Base-by-base conservation (phyloP, 2,113 vertebrate species). In the Hyla sarda region DNA sequence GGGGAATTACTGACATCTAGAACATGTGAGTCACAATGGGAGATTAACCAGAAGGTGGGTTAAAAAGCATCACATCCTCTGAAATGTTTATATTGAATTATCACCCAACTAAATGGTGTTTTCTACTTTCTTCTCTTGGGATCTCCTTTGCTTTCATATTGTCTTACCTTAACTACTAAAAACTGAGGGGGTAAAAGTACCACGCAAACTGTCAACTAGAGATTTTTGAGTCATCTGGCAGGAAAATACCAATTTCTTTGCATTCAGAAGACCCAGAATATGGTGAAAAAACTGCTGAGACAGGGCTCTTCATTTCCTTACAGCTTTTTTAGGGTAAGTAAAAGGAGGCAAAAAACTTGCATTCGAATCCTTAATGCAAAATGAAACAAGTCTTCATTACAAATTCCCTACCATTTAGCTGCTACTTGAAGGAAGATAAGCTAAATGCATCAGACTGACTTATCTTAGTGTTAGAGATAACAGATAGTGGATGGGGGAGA, bases 1-100 rank as follows among this genome's bases (percentile, higher is more conserved):
- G 77, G 77, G 77, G 56, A 80, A 80, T 80, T 80, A 62, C 77
- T 60, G 56, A 80, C 13, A 37, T 80, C 50, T 62, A 80, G 77
- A 80, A 80, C 13, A 41, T 80, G n/a, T 80, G 77, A 80, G 56
- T 80, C 77, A 80, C 34, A 62, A 58, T 60, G 77, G 77, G 62
- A 80, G 54, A 80, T 80, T 80, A 41, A 60, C 77, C 77, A 80
- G 34, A 80, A 79, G 62, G 45, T 80, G 14, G 56, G 11, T 16
- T 37, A 28, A 30, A 62, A 54, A 58, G 77, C 77, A 41, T 80
- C 77, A 80, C 13, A 80, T 62, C 77, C 77, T 80, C 54, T n/a
- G 5, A 60, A 58, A 60, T 80, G 77, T 80, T 80, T 80, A 62
- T 60, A 56, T 25, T 80, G 19, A 23, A n/a, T 41, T 62, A 80